These are phyloP conservation scores for Cabera pusaria DNA, from an alignment of 2,888 invertebrate genomes.

Conservation along the genomic window DNA sequence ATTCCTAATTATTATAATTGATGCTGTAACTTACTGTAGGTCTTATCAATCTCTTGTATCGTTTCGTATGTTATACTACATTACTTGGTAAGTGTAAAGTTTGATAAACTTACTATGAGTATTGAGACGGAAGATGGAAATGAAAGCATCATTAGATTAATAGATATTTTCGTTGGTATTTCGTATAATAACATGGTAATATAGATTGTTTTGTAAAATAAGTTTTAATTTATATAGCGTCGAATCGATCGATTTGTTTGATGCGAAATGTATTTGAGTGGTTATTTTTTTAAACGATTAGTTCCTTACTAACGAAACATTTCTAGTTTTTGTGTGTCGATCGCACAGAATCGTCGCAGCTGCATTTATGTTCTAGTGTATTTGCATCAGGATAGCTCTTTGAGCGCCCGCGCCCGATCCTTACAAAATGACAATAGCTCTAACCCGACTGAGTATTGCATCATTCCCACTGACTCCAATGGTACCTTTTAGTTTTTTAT, in stretches of 20 bases:
- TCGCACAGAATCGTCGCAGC: slow-evolving; percentile 28
- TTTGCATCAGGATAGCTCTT: slow-evolving; percentile 30
- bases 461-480: slow-evolving; percentile 56
- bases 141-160: slow-evolving; percentile 20
- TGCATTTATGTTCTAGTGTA: slow-evolving; percentile 36
- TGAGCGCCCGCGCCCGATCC: slow-evolving; percentile 15
- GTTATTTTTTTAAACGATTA: slow-evolving; percentile 26
- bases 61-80: slow-evolving; percentile 21
- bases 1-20: slow-evolving; percentile 32
- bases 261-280: slow-evolving; percentile 24
- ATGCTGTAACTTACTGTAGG: slow-evolving; percentile 39
- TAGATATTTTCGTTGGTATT: slow-evolving; percentile 29
- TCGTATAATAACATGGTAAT: slow-evolving; percentile 32
- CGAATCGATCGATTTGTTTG: slow-evolving; percentile 19
- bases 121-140: slow-evolving; percentile 12
- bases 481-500: slow-evolving; percentile 41
- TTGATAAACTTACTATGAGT: slow-evolving; percentile 15
- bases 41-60: slow-evolving; percentile 27
- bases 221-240: slow-evolving; percentile 35
- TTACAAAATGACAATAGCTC: slow-evolving; percentile 46
- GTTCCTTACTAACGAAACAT: slow-evolving; percentile 32
- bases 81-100: slow-evolving; percentile 20
- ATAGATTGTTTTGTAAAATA: slow-evolving; percentile 39
- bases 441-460: slow-evolving; percentile 49
- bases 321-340: slow-evolving; percentile 24